phyloP scores from a whole-genome alignment of 92 coral and sea anemone species.

The Diadumene lineata region DNA sequence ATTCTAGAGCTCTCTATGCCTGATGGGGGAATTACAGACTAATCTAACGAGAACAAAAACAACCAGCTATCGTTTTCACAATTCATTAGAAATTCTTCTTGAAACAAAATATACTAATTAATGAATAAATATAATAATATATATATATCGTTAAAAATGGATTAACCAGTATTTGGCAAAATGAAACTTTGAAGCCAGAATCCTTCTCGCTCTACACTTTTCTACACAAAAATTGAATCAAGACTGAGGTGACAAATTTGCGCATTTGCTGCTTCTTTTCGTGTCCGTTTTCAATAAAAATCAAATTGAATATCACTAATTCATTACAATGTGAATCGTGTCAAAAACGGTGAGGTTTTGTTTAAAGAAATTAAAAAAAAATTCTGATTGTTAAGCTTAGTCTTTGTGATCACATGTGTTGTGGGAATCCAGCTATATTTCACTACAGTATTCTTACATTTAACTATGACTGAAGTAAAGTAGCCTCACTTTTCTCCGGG shows the following conservation, averaged over 20 bases:
- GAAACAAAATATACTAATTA: background rate
- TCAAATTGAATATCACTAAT: background rate
- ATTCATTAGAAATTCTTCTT: background rate
- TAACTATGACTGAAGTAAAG: slow-evolving; percentile 1
- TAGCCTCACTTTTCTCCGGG: background rate
- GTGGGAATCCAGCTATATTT: background rate
- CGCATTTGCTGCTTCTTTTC: background rate
- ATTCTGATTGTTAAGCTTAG: slow-evolving; percentile 49
- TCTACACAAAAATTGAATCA: slow-evolving; percentile 1
- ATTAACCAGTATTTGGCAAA: background rate
- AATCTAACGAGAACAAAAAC: background rate
- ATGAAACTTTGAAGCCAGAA: background rate
- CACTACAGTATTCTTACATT: background rate
- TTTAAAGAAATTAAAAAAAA: slow-evolving; percentile 38
- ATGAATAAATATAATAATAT: background rate
- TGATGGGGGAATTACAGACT: background rate
- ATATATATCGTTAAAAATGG: background rate
- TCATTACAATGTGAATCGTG: slow-evolving; percentile 6
- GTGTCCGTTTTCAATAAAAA: background rate
- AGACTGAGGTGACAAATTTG: background rate
- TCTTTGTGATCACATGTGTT: slow-evolving; percentile 71
- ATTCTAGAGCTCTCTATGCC: background rate
- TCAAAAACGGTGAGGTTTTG: slow-evolving; percentile 41
- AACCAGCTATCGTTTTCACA: background rate
- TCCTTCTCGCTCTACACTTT: background rate